Base-by-base conservation (phyloP, 37 sponge, comb jelly and placozoan genomes). In the Hormiphora californensis region DNA sequence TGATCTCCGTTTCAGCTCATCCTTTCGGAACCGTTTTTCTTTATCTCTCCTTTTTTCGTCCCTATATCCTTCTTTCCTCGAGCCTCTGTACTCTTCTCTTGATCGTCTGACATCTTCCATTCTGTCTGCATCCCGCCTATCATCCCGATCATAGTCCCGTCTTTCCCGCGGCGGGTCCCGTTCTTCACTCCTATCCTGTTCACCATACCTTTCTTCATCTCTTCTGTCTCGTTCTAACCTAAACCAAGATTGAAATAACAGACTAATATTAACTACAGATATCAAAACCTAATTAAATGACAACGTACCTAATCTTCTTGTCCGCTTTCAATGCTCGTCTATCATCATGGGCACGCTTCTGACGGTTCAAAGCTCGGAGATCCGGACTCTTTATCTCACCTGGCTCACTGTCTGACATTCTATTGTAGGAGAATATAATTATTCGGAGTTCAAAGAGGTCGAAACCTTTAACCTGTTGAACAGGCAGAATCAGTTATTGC, bases 351-450 rank as follows among this genome's bases (percentile, higher is more conserved):
- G 46, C 21, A 73, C 81, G 81, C 27, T 73, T 73, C 11, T 39
- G 44, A 9, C 81, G 32, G 21, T 11, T 73, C 9, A 41, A 4
- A 36, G 46, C 9, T 22, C 46, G n/a, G 8, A 73, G 43, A 40
- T 73, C 81, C 0, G 81, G 81, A 73, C 81, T 73, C 35, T 73
- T 73, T n/a, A 73, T 73, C 38, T 73, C 81, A 1, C 81, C 81
- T n/a, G 81, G 81, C 35, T 73, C 81, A 41, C 81, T 73, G 25
- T 73, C 81, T n/a, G n/a, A n/a, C n/a, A n/a, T n/a, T n/a, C n/a
- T n/a, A n/a, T n/a, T n/a, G n/a, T n/a, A n/a, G n/a, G n/a, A n/a
- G n/a, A n/a, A n/a, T n/a, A n/a, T n/a, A n/a, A n/a, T n/a, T n/a
- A n/a, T n/a, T n/a, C n/a, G n/a, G n/a, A n/a, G n/a, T n/a, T n/a